A percentile compares a stretch with the other conserved stretches of the same genome.
Conservation (phyloP, 2,888 invertebrate species). For the Dugesia japonica region DNA sequence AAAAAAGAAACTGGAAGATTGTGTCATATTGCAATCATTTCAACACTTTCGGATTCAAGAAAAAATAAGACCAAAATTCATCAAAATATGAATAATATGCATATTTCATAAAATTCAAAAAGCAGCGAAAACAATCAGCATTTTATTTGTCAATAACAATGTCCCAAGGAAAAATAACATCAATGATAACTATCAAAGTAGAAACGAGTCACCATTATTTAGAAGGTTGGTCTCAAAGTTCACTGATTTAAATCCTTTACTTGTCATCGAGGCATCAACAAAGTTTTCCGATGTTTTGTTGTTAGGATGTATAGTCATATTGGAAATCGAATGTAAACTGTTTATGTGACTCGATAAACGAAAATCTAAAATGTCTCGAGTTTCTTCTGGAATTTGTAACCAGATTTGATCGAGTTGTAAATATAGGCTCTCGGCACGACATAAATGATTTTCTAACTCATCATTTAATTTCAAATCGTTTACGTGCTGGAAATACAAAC, state of each 20-base stretch:
- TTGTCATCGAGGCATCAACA: neutral
- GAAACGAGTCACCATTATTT: neutral
- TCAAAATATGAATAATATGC: neutral
- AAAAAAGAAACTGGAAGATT: no score
- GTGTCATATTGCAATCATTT: no score
- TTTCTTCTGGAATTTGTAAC: neutral
- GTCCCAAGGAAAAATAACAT: no score
- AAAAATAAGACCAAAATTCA: no score
- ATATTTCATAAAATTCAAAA: no score
- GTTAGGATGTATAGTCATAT: no score
- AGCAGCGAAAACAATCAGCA: neutral
- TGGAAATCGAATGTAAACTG: neutral
- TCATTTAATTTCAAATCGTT: neutral
- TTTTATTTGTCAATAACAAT: neutral
- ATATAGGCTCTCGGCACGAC: slow-evolving; percentile 2
- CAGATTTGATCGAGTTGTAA: neutral
- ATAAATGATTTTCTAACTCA: neutral
- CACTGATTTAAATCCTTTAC: neutral
- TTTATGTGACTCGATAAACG: neutral
- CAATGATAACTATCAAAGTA: neutral
- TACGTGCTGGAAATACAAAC: neutral
- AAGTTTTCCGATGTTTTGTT: neutral
- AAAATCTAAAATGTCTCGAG: neutral
- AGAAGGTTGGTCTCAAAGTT: neutral
- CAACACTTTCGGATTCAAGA: no score